Conservation (phyloP, 2,797 vertebrate species). For the Manis pentadactyla region DNA sequence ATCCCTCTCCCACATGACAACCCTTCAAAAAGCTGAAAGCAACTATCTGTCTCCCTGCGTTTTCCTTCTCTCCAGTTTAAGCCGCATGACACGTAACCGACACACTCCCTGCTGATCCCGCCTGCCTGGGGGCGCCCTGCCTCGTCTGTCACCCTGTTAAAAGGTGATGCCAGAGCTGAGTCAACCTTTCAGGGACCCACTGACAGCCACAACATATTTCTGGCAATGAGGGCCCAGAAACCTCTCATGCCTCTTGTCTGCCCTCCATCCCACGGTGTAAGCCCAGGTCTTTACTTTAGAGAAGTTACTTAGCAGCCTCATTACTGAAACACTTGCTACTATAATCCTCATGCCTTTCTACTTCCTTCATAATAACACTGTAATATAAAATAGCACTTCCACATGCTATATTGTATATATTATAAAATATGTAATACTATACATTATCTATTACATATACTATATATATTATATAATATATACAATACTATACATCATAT, state of each 20-base stretch:
- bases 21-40: conserved; percentile 55
- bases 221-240: background rate
- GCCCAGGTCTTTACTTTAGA: background rate
- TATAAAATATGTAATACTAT: no score
- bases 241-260: background rate
- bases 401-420: no score
- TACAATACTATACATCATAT: no score
- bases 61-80: conserved; percentile 47
- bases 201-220: background rate
- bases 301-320: background rate
- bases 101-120: background rate
- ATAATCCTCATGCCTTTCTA: background rate
- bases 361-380: background rate
- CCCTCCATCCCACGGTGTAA: background rate
- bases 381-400: background rate
- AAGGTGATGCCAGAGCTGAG: conserved; percentile 9
- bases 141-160: background rate
- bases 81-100: background rate
- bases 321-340: background rate
- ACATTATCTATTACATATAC: no score
- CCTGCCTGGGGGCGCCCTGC: background rate
- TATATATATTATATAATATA: no score
- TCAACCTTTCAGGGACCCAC: background rate
- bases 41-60: conserved; percentile 11
- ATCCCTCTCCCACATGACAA: conserved; percentile 55